Evolutionary conservation across 2,888 invertebrate species (phyloP), one percentile per base, ranked within the genome.

Genomic region (Melitaea athalia): DNA sequence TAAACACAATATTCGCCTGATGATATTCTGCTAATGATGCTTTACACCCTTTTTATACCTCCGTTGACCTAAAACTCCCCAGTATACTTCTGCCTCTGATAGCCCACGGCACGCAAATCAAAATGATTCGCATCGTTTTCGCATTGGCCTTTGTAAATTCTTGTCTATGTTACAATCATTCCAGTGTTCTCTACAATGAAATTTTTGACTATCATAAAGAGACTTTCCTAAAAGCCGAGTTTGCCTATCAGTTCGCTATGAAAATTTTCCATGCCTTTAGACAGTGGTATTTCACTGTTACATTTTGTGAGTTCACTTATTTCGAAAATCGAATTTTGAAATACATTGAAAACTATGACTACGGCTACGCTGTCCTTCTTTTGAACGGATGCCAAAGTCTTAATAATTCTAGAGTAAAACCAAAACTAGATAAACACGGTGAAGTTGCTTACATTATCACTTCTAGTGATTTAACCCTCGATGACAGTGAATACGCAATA

Each of bases 241-340:
- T 83, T 68, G 92, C 92, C 0, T 80, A 74, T 42, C 78, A 87
- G 76, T 88, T 91, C 0, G 92, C 91, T 45, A 74, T 83, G 5
- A 87, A 87, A 81, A 87, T 92, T 68, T 89, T 86, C 74, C 85
- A 85, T 67, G 85, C 88, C 0, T 91, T 91, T 78, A 79, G 79
- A 0, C 91, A 90, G 72, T 91, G 91, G 91, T 92, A 85, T 70
- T 92, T 89, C 70, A 92, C 92, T 0, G 78, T 92, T 49, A 89
- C 89, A 4, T 91, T 90, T 70, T 92, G 92, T 71, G 88, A 92
- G 24, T 92, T 91, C 73, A 90, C 91, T 7, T 91, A 91, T 72
- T 91, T 92, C 64, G 92, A 92, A 67, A 92, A 91, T 73, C 84
- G 87, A 73, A 87, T 92, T 45, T 77, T 92, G 10, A 89, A 89